Conservation (phyloP, 2,888 invertebrate species). For the Drosophila greeni region DNA sequence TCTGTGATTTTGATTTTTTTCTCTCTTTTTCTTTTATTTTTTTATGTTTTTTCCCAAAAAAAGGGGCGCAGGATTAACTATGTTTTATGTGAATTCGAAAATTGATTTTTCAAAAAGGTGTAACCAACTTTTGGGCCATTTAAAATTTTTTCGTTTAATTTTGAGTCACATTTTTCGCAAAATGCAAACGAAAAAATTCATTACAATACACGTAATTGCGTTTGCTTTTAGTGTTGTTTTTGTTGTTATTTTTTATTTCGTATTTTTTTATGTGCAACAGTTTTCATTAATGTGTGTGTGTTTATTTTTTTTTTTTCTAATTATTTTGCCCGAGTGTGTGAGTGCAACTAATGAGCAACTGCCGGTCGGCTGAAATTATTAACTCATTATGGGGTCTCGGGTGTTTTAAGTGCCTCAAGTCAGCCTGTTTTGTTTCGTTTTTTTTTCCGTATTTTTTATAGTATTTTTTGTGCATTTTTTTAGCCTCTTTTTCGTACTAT, state of each 20-base stretch:
- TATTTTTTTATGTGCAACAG: constrained; percentile 30
- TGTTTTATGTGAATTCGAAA: no score
- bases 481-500: constrained; percentile 15
- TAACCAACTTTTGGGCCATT: constrained; percentile 1
- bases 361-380: constrained; percentile 52
- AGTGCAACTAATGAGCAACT: constrained; percentile 63
- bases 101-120: constrained; percentile 14
- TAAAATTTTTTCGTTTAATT: constrained; percentile 15
- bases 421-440: constrained; percentile 26
- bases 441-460: constrained; percentile 15
- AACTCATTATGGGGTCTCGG: constrained; percentile 48
- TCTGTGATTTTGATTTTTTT: constrained; percentile 13
- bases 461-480: constrained; percentile 5
- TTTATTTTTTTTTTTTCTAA: constrained; percentile 28
- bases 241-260: constrained; percentile 1
- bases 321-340: constrained; percentile 31
- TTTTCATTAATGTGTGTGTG: constrained; percentile 13
- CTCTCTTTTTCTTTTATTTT: not conserved
- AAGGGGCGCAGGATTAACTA: constrained; percentile 63
- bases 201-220: constrained; percentile 72
- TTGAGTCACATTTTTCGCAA: constrained; percentile 2
- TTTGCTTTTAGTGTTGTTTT: constrained; percentile 26
- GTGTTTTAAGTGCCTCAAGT: constrained; percentile 45
- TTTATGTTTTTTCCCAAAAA: not conserved
- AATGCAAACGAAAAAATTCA: constrained; percentile 46